Evolutionary conservation across 2,888 invertebrate genomes (phyloP), one percentile per base, ranked within the genome.

Genomic region (Tenthredo amoena): DNA sequence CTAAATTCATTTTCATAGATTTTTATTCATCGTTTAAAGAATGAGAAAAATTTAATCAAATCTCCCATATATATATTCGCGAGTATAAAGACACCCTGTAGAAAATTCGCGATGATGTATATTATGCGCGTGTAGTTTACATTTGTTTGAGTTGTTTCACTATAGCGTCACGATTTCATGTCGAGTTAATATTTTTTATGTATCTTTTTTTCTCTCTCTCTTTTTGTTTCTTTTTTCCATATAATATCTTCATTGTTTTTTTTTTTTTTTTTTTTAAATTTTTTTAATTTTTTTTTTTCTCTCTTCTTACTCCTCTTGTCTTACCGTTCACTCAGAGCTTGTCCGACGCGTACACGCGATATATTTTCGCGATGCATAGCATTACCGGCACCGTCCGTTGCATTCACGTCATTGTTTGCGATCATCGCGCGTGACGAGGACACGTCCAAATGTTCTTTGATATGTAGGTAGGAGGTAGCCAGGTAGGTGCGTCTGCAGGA

Each of bases 361-460:
- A 89, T 90, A 89, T 88, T 89, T 90, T 91, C 89, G 89, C 90
- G 89, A 91, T 90, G 89, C 90, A 89, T 90, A 90, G 90, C 89
- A 91, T 91, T 90, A 90, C 90, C 89, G 79, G 26, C 37, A 40
- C 89, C 90, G 91, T 91, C 91, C 91, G 91, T 88, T 90, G 90
- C 90, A 90, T 91, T 90, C 89, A 88, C 88, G 89, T 90, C 89
- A 91, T 92, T 92, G 92, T 92, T 90, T 89, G 90, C 89, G 90
- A 88, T 89, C 91, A 91, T 87, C 88, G 88, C 90, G 91, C 92
- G 91, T 92, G 90, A 91, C 91, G 91, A 50, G 71, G 68, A 68
- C 68, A 68, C 68, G 83, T 83, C 68, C 62, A 83, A 83, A 62
- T 26, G 26, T 83, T 50, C 58, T 77, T 55, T 77, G 77, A 50